phyloP scores from a whole-genome alignment of 2,113 vertebrate genomes.

The Erpornis zantholeuca region DNA sequence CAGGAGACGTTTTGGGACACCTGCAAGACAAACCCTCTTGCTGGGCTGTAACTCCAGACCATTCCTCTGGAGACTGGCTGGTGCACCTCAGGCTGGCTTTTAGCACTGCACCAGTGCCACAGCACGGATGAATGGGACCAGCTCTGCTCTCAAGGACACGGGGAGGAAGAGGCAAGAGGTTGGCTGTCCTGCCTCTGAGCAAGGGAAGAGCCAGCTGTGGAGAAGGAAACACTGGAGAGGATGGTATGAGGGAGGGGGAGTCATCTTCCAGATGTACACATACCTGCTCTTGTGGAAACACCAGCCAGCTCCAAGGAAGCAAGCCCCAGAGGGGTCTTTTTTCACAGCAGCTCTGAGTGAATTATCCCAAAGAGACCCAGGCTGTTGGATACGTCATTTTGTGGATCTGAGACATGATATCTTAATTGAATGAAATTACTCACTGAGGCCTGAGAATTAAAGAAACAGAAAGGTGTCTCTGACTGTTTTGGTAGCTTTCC shows the following conservation, averaged over 20 bases:
- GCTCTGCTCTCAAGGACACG: neutral
- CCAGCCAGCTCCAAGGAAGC: neutral
- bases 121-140: neutral
- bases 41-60: neutral
- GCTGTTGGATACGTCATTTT: neutral
- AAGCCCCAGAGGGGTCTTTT: neutral
- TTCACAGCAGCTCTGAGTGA: neutral
- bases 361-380: neutral
- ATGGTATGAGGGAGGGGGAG: neutral
- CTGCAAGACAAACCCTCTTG: neutral
- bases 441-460: neutral
- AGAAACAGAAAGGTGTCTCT: neutral
- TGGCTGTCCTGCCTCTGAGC: neutral
- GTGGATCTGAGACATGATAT: neutral
- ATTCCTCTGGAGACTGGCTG: neutral
- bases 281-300: neutral
- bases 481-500: neutral
- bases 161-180: neutral
- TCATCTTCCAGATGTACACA: neutral
- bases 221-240: neutral
- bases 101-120: neutral
- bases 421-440: neutral
- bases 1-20: neutral
- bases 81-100: neutral
- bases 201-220: neutral